Conservation (phyloP, 2,113 vertebrate species). For the Rhynchopsitta pachyrhyncha region DNA sequence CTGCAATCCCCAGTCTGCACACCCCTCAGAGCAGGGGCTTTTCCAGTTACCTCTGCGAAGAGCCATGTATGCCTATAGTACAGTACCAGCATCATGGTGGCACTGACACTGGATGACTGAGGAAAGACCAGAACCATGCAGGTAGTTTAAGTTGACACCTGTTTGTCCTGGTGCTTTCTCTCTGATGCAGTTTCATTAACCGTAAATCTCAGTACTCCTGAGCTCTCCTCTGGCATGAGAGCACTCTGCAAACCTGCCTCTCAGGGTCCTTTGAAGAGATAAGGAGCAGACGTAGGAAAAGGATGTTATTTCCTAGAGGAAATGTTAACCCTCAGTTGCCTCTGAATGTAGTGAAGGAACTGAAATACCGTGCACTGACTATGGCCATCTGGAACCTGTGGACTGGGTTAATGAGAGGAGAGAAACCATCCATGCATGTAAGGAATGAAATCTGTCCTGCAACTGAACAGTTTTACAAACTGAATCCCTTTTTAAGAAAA, state of each 20-base stretch:
- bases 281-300: background rate
- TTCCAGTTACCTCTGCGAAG: background rate
- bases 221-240: background rate
- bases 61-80: background rate
- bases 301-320: background rate
- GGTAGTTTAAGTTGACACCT: background rate
- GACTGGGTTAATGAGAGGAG: background rate
- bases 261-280: background rate
- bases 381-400: background rate
- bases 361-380: background rate
- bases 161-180: background rate
- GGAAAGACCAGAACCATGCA: background rate
- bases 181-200: background rate
- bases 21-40: rapidly evolving
- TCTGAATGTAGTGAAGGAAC: background rate
- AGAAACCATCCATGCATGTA: background rate
- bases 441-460: conserved; percentile 3
- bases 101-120: background rate
- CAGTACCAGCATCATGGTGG: rapidly evolving
- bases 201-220: background rate
- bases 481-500: background rate
- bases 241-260: background rate
- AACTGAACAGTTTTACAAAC: background rate
- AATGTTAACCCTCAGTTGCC: background rate
- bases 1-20: background rate